phyloP scores from a whole-genome alignment of 2,888 invertebrate genomes.

The Cerastis rubricosa region DNA sequence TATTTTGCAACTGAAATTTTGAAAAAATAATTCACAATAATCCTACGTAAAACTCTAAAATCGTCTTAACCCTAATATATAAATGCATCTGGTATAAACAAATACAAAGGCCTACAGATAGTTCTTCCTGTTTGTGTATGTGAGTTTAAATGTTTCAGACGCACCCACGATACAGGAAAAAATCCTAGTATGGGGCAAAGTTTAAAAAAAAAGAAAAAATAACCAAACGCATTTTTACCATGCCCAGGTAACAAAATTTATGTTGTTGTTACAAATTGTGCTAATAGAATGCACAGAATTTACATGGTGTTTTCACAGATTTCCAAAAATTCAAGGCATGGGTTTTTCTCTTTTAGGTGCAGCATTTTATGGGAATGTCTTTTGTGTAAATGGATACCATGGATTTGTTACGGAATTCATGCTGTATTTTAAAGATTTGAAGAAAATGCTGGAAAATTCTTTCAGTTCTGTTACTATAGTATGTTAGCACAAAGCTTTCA shows the following conservation, averaged over 20 bases:
- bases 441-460: not conserved
- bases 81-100: not conserved
- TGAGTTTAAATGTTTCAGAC: too few relatives aligned
- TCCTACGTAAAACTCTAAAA: not conserved
- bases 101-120: too few relatives aligned
- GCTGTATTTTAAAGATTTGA: not conserved
- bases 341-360: not conserved
- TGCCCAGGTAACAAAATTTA: slow-evolving; percentile 32
- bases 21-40: not conserved
- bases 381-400: not conserved
- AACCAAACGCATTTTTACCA: slow-evolving; percentile 2
- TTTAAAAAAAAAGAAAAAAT: too few relatives aligned
- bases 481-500: not conserved
- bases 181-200: too few relatives aligned
- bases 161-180: too few relatives aligned
- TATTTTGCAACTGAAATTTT: not conserved
- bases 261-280: slow-evolving; percentile 26
- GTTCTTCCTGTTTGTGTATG: too few relatives aligned
- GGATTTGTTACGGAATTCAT: not conserved
- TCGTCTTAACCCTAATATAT: not conserved
- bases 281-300: slow-evolving; percentile 48
- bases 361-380: not conserved
- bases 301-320: slow-evolving; percentile 40
- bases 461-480: not conserved
- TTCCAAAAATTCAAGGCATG: slow-evolving; percentile 31